A percentile compares a stretch with the other conserved stretches of the same genome.
phyloP scores from a whole-genome alignment of 2,113 vertebrate genomes.

The Lepus europaeus region DNA sequence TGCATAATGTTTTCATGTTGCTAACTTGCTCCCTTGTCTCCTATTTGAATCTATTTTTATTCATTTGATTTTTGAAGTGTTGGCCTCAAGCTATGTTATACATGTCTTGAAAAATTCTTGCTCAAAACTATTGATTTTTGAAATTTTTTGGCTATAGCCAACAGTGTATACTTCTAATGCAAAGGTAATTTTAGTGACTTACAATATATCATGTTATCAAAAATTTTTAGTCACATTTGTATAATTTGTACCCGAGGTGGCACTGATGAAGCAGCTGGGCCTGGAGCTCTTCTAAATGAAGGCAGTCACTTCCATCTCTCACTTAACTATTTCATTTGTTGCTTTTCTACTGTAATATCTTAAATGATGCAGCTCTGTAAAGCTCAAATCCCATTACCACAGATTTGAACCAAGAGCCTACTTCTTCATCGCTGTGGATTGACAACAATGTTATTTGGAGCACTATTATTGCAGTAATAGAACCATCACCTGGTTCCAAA shows the following conservation, averaged over 20 bases:
- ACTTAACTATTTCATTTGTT: slow-evolving; percentile 4
- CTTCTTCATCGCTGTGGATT: not conserved
- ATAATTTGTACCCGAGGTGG: not conserved
- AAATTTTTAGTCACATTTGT: not conserved
- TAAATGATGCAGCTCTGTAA: slow-evolving; percentile 9
- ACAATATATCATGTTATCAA: not conserved
- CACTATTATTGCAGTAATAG: not conserved
- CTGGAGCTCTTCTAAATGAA: not conserved
- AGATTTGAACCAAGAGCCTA: not conserved
- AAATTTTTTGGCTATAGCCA: not conserved
- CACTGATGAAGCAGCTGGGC: slow-evolving; percentile 19
- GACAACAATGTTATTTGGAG: not conserved
- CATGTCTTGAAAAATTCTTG: slow-evolving; percentile 56
- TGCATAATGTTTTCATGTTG: slow-evolving; percentile 65
- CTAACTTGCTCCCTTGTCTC: slow-evolving; percentile 63
- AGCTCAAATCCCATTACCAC: not conserved
- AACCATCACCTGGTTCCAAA: not conserved
- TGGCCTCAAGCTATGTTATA: slow-evolving; percentile 52
- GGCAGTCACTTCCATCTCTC: not conserved
- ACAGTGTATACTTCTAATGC: slow-evolving; percentile 8
- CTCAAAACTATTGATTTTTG: slow-evolving; percentile 58
- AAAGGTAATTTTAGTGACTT: slow-evolving; percentile 44
- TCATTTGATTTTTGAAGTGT: slow-evolving; percentile 65
- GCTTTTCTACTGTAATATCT: not conserved
- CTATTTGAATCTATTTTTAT: slow-evolving; percentile 71